A percentile compares a stretch with the other conserved stretches of the same genome.
These are phyloP conservation scores for Pyralis farinalis DNA, from an alignment of 2,888 invertebrate species.

Conservation along the genomic window DNA sequence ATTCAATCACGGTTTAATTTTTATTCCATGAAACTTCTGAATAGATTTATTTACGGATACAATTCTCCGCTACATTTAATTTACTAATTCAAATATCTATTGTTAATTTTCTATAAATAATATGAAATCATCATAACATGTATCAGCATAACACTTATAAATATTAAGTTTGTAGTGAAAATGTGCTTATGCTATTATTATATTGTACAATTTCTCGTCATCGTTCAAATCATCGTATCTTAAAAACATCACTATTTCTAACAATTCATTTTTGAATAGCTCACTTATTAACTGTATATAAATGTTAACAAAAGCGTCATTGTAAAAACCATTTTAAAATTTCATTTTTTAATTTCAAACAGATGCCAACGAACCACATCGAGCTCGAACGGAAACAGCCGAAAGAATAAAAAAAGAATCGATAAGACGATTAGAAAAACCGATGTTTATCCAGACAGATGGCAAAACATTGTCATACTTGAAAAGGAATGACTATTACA, in stretches of 20 bases:
- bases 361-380: constrained; percentile 75
- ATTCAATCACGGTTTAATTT: no score
- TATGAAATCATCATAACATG: no score
- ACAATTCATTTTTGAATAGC: not conserved
- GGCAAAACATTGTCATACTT: constrained; percentile 23
- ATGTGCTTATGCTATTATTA: no score
- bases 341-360: constrained; percentile 51
- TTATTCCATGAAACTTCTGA: no score
- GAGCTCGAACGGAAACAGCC: constrained; percentile 45
- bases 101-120: no score
- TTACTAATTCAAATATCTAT: no score
- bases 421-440: constrained; percentile 44
- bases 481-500: constrained; percentile 43
- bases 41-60: no score
- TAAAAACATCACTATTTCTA: not conserved
- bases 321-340: constrained; percentile 15
- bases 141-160: no score
- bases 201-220: no score
- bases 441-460: constrained; percentile 68
- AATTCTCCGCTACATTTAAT: no score
- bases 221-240: no score
- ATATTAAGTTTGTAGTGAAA: no score
- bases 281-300: not conserved
- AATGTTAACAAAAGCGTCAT: not conserved
- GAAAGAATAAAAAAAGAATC: constrained; percentile 27